These are phyloP conservation scores for Odontamblyopus rebecca DNA, from an alignment of 2,797 vertebrate genomes.

Conservation along the genomic window DNA sequence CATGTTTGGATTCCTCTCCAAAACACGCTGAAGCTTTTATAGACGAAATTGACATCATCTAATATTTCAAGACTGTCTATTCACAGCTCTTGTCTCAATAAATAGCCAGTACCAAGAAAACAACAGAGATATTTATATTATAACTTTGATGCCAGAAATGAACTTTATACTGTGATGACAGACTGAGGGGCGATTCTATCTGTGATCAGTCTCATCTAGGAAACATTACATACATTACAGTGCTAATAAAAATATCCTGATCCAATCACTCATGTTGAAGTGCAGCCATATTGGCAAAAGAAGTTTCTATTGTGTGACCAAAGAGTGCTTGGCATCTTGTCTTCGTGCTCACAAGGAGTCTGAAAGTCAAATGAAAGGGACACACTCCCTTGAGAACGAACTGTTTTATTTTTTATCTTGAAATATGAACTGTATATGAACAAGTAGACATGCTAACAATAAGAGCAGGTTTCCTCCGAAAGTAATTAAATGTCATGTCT, in stretches of 20 bases:
- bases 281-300: constrained; percentile 49
- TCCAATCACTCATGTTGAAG: constrained; percentile 58
- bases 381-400: constrained; percentile 13
- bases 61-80: constrained; percentile 17
- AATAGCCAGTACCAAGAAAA: constrained; percentile 44
- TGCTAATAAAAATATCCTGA: constrained; percentile 61
- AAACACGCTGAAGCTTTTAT: background rate
- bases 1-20: background rate
- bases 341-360: constrained; percentile 62
- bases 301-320: constrained; percentile 54
- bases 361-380: constrained; percentile 59
- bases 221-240: constrained; percentile 56
- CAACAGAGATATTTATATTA: constrained; percentile 8
- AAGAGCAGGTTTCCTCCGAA: no score
- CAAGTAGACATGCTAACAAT: no score
- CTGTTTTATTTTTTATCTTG: background rate
- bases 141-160: constrained; percentile 18
- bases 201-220: constrained; percentile 58
- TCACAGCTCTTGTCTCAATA: constrained; percentile 8
- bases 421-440: background rate
- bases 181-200: constrained; percentile 40
- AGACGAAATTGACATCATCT: background rate
- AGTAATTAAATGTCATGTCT: no score
- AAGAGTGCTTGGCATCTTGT: constrained; percentile 48
- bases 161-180: constrained; percentile 35